These are phyloP conservation scores for Oscheius sp. DNA, from an alignment of 1,140 invertebrate genomes.

Conservation along the genomic window DNA sequence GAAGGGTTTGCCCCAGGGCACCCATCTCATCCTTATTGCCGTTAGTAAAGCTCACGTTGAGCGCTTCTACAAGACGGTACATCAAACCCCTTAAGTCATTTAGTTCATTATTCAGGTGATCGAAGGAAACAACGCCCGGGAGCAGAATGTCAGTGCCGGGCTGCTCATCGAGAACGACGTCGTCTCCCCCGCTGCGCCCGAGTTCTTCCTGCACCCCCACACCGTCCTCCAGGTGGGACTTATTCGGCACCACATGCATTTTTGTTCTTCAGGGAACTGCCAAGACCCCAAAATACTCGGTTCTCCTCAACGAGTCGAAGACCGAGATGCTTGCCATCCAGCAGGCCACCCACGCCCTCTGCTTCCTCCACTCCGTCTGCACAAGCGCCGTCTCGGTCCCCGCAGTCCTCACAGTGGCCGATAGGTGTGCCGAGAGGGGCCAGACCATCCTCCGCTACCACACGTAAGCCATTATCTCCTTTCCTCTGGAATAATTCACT, in stretches of 20 bases:
- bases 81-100: no score
- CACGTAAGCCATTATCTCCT: background rate
- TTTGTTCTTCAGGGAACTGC: constrained; percentile 5
- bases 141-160: background rate
- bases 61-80: background rate
- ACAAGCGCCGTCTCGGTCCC: background rate
- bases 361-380: background rate
- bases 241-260: background rate
- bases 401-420: background rate
- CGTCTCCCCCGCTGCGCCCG: background rate
- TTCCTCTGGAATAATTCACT: background rate
- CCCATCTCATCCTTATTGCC: background rate
- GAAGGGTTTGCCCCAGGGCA: background rate
- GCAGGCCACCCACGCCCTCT: background rate
- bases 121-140: background rate
- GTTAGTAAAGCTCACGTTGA: background rate
- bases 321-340: background rate
- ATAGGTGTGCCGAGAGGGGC: background rate
- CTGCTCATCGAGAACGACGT: background rate
- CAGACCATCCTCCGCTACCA: background rate
- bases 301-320: background rate
- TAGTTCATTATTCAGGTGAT: background rate
- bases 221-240: background rate
- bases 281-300: background rate
- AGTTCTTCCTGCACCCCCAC: background rate